Evolutionary conservation across 2,113 vertebrate species (phyloP).

Genomic region (Aptenodytes patagonicus): DNA sequence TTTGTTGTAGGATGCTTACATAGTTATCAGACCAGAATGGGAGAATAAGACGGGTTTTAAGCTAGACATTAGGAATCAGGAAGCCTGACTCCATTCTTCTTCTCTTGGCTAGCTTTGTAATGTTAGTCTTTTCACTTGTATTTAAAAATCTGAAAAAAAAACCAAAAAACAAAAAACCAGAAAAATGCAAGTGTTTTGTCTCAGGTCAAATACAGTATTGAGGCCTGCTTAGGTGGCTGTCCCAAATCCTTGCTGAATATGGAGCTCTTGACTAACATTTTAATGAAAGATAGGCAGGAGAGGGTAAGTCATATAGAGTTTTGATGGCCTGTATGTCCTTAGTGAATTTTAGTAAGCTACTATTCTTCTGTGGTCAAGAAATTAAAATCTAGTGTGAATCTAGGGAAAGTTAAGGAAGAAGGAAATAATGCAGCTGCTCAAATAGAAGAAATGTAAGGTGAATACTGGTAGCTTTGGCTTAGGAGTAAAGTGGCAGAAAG

Average conservation of each 20-base stretch:
- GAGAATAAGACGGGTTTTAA: neutral
- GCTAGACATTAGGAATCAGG: neutral
- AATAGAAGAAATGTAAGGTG: neutral
- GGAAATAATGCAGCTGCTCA: neutral
- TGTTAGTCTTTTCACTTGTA: neutral
- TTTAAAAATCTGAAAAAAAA: neutral
- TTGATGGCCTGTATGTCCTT: neutral
- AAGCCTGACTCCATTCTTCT: neutral
- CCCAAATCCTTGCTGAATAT: neutral
- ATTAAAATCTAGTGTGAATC: neutral
- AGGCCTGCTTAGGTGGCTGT: neutral
- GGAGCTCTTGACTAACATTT: neutral
- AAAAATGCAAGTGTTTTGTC: too few species aligned
- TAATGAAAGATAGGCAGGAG: neutral
- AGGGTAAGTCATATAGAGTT: neutral
- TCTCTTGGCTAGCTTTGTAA: neutral
- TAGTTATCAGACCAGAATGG: neutral
- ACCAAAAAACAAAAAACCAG: too few species aligned
- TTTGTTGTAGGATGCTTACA: neutral
- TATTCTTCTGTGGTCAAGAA: neutral
- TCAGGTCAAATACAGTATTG: neutral
- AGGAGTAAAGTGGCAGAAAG: neutral
- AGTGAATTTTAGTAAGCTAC: neutral
- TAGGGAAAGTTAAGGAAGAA: neutral
- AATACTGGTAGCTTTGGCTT: neutral